Evolutionary conservation across 1,140 invertebrate genomes (phyloP), one percentile per base, ranked within the genome.

Genomic region (Hormaphis cornu): DNA sequence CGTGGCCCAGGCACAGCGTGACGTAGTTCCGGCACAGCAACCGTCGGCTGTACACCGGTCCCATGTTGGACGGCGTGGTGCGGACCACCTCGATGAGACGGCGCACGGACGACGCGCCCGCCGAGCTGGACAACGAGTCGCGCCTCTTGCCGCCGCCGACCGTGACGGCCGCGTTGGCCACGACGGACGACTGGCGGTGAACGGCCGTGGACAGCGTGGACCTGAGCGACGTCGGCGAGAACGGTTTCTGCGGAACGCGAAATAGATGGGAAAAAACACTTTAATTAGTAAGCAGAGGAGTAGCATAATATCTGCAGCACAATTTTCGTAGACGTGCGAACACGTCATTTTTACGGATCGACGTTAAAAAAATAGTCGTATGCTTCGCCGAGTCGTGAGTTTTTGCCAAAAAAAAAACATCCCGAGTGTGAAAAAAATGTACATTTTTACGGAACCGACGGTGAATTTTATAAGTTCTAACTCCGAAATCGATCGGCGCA

Each of bases 81-180:
- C 76, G 71, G 1, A 76, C 85, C 0, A 85, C 79, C 1, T 83
- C 81, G n/a, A 88, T 83, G 0, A 88, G 77, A 1, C 84, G 79
- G 7, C 84, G 80, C 0, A 88, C 86, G 1, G 86, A 87, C 0
- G 85, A 86, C 14, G 70, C 69, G 4, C 72, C 72, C 9, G 86
- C 83, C 3, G 86, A 86, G 3, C 85, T 87, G 6, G 82, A 82
- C 73, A 85, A 81, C 1, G 86, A 87, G 53, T 69, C 66, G 3
- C 66, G 48, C 28, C 66, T 69, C 22, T 56, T 56, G 50, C 22
- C 59, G 24, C 40, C 16, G 33, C 50, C 22, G 66, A 52, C n/a
- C n/a, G n/a, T n/a, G n/a, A n/a, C n/a, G 3, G 66, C 14, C 35
- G 48, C 24, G 48, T 54, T 56, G 18, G 50, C 44, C n/a, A n/a